Conservation (phyloP, 2,113 vertebrate genomes). For the Notechis scutatus region DNA sequence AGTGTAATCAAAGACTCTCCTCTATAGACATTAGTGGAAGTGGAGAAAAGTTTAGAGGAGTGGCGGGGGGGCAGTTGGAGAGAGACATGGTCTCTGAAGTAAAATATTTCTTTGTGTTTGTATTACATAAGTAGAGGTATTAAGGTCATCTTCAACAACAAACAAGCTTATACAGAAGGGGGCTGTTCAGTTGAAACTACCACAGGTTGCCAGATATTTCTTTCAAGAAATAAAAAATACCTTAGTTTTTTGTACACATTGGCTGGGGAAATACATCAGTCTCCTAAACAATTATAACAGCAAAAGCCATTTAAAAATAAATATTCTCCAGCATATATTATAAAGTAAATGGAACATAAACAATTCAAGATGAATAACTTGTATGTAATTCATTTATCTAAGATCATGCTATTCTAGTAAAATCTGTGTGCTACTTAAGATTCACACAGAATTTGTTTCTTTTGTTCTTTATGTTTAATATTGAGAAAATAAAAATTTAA, state of each 20-base stretch:
- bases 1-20: not conserved
- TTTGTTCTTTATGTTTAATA: not conserved
- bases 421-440: not conserved
- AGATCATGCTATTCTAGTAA: not conserved
- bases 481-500: not conserved
- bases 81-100: not conserved
- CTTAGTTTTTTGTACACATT: not conserved
- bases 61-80: not conserved
- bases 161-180: not conserved
- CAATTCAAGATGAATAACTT: not conserved
- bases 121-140: fast-evolving
- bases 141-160: not conserved
- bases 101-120: not conserved
- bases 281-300: conserved; percentile 34
- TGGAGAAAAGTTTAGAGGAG: not conserved
- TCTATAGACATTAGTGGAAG: not conserved
- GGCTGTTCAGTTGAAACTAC: not conserved
- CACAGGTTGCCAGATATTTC: fast-evolving
- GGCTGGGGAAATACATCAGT: not conserved
- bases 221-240: not conserved
- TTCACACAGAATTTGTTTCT: not conserved
- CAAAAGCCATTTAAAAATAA: conserved; percentile 31
- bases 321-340: not conserved
- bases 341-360: not conserved
- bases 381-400: not conserved